Base-by-base conservation (phyloP, 2,797 vertebrate genomes). In the Acanthurus lineatus region DNA sequence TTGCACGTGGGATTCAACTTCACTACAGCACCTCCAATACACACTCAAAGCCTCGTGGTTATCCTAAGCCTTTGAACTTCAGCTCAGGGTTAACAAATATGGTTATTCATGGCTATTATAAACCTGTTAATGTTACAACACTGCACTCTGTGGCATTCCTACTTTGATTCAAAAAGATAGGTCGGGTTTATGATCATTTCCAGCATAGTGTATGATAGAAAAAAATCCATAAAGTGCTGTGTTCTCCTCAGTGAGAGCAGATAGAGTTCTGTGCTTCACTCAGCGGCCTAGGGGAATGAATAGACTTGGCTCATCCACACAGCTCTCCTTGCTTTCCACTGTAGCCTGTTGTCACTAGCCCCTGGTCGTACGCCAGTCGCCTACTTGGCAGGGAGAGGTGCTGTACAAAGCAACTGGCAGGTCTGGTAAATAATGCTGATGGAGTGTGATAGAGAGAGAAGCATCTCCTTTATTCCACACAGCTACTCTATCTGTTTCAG, bases 401-500 rank as follows among this genome's bases (percentile, higher is more conserved):
- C 89, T 90, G 92, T 91, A 92, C 93, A 95, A 94, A 95, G 95
- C 94, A 94, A 93, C 92, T 95, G 94, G 94, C 94, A 95, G 94
- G 90, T 92, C 93, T 91, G 93, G 90, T 93, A 93, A 95, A 95
- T 92, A 94, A 93, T 93, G 92, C 92, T 93, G 92, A 95, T 94
- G 89, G 94, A 95, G 93, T 92, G 89, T 82, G 89, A 94, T 93
- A 94, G 90, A 91, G 91, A 90, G 89, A 92, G 84, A 88, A 94
- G 91, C 91, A 71, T 92, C 91, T 90, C 92, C 92, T 93, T 94
- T 93, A 92, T 94, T 93, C 88, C 66, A 86, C 90, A 92, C 87
- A 77, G 89, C 85, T 80, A 92, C 91, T 92, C 88, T 90, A 90
- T 94, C 89, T 79, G 79, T 90, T 91, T 91, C 72, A 86, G 85